Base-by-base conservation (phyloP, 2,113 vertebrate species). In the Ceuthmochares aereus region DNA sequence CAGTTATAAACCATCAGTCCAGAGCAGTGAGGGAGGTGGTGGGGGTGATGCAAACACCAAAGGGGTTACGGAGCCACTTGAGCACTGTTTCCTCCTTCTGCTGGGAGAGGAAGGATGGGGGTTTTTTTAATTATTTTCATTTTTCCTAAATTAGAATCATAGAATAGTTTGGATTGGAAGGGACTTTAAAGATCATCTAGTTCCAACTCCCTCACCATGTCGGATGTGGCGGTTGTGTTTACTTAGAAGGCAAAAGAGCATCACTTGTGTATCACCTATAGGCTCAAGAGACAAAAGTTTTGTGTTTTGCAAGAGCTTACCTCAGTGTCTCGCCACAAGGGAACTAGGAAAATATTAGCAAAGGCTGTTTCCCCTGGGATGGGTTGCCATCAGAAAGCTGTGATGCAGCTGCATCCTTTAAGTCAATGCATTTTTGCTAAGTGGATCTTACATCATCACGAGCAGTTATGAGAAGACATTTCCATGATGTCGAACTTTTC, bases 301-400 rank as follows among this genome's bases (percentile, higher is more conserved):
- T 87, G 30, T 26, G n/a, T 78, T 91, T 89, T 74, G 32, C n/a
- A 72, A 96, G 73, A 81, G 19, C 16, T 89, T 70, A 82, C 43
- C 62, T 75, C 3, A 2, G 4, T 37, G 34, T 63, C 43, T 62
- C 52, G 25, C 20, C 47, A 43, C 69, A 47, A 14, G 45, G 34
- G 23, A 72, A 29, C 17, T 17, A 43, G 90, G 84, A 87, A 87
- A 94, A 40, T 17, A 72, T 49, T 79, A 91, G 40, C 54, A 79
- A 91, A 88, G 27, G n/a, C 75, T 51, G 56, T 79, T 93, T 89
- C 59, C 74, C 49, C 37, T 13, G 21, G 14, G 21, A 36, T 30
- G 14, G 15, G 67, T 89, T 91, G 42, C 84, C 77, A 87, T 89
- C 69, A 78, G 42, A 93, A 60, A 84, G 7, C 16, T 3, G 7